Base-by-base conservation (phyloP, 2,797 vertebrate genomes). In the Sebastes matsubarae region DNA sequence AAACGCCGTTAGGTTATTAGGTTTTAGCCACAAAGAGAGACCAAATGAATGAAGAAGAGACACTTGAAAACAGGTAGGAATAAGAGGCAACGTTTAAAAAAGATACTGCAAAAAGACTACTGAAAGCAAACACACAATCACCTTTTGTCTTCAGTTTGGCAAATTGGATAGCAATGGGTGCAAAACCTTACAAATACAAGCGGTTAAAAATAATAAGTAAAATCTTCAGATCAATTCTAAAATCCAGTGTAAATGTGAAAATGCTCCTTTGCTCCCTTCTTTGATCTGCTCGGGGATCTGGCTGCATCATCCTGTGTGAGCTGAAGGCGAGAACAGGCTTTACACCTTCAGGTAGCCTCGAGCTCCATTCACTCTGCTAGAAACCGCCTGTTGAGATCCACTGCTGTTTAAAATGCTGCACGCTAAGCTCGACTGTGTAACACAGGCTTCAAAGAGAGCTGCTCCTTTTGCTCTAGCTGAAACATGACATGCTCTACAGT, bases 381-480 rank as follows among this genome's bases (percentile, higher is more conserved):
- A 76, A 85, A 80, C 50, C 55, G 60, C 88, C 85, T 86, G 88
- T 85, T 86, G 86, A 86, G 87, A 89, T 78, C 32, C 75, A 24
- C 80, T 32, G 77, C 89, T 87, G 84, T 75, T 92, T 91, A 87
- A 89, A 88, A 90, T 89, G 88, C 89, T 84, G 80, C 86, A 68
- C 75, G 85, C 90, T 86, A 72, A 83, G 76, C 81, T 68, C 13
- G 83, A 74, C 81, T 81, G 86, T 87, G 85, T 76, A 84, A 75
- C 86, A 72, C 81, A 69, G 82, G 85, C 87, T 79, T 87, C 83
- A 69, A 67, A 81, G 83, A 67, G 81, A 85, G 85, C 75, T 73
- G 83, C 83, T 86, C 81, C 84, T 86, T 70, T 76, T 72, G 89
- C 84, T 83, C 55, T 22, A 58, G 10, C 29, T 29, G 30, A n/a